Evolutionary conservation across 2,888 invertebrate genomes (phyloP).

Genomic region (Invenusta paracnida): DNA sequence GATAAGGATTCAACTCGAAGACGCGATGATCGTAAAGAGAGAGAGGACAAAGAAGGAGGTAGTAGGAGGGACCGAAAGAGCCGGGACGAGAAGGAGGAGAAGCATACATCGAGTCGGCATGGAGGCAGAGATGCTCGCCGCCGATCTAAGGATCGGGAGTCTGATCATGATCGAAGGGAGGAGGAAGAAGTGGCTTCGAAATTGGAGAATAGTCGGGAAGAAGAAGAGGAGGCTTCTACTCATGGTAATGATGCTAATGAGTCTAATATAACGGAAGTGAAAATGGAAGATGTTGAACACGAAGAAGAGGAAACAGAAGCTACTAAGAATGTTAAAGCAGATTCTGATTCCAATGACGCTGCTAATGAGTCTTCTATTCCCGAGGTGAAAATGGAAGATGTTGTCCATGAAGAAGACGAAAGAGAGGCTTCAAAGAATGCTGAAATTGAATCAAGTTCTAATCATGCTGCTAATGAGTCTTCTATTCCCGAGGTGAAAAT

Average conservation of each 20-base stretch:
- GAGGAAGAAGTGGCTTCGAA: not conserved
- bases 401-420: too few relatives aligned
- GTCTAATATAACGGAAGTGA: too few relatives aligned
- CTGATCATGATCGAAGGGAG: not conserved
- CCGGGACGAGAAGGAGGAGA: not conserved
- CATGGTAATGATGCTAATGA: not conserved
- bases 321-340: not conserved
- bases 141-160: not conserved
- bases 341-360: not conserved
- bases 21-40: not conserved
- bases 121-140: not conserved
- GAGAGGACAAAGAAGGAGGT: not conserved
- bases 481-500: too few relatives aligned
- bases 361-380: not conserved
- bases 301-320: too few relatives aligned
- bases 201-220: not conserved
- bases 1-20: not conserved
- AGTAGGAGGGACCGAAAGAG: not conserved
- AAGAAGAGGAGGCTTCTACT: not conserved
- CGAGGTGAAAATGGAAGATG: too few relatives aligned
- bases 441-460: not conserved
- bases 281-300: too few relatives aligned
- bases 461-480: too few relatives aligned
- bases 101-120: not conserved
- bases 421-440: too few relatives aligned